Base-by-base conservation (phyloP, 2,888 invertebrate species). In the Prostheceraeus crozeri region DNA sequence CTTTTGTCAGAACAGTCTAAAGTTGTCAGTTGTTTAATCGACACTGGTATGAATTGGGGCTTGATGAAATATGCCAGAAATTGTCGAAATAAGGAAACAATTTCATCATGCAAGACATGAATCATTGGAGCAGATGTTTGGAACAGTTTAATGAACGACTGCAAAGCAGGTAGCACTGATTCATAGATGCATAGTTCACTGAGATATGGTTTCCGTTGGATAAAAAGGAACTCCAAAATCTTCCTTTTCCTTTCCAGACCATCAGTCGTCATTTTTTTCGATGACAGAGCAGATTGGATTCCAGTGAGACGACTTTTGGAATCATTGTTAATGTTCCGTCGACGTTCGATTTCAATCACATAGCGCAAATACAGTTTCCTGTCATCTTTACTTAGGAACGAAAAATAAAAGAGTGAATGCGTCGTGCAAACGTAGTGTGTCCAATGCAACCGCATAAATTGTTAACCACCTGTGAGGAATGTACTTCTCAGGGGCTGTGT, bases 81-180 rank as follows among this genome's bases (percentile, higher is more conserved):
- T n/a, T n/a, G n/a, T n/a, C n/a, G n/a, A n/a, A n/a, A n/a, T n/a
- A n/a, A n/a, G n/a, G n/a, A n/a, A n/a, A n/a, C n/a, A n/a, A n/a
- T n/a, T n/a, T n/a, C n/a, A n/a, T n/a, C n/a, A n/a, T n/a, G n/a
- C n/a, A n/a, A n/a, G n/a, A n/a, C n/a, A n/a, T n/a, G n/a, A n/a
- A n/a, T n/a, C n/a, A n/a, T n/a, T n/a, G n/a, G n/a, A n/a, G n/a
- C n/a, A n/a, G n/a, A n/a, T n/a, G n/a, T n/a, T n/a, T n/a, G n/a
- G n/a, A n/a, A n/a, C n/a, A n/a, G n/a, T n/a, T n/a, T 40, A 23
- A 40, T n/a, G 23, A 40, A 40, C 4, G n/a, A 40, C 40, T 40
- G 4, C 8, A 40, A n/a, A 4, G n/a, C 6, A 8, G 40, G 40
- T n/a, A 40, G 23, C 4, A 40, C 14, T 4, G 40, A 14, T 40